phyloP scores from a whole-genome alignment of 1,140 invertebrate genomes.

The Mactra quadrangularis region DNA sequence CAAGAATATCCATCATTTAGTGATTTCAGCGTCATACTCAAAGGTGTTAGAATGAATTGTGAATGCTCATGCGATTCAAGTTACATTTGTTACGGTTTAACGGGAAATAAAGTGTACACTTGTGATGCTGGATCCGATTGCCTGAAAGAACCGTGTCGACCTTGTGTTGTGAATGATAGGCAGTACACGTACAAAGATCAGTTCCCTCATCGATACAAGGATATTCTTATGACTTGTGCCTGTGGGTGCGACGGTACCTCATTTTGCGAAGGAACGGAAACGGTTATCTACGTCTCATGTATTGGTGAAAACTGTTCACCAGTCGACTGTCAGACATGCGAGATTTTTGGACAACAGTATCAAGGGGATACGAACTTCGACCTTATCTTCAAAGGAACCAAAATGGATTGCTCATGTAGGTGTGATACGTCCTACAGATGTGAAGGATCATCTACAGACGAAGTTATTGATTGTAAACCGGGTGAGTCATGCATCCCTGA shows the following conservation, averaged over 20 bases:
- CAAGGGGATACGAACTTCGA: constrained; percentile 26
- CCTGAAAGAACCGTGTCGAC: constrained; percentile 3
- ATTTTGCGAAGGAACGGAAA: constrained; percentile 29
- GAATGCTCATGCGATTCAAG: constrained; percentile 45
- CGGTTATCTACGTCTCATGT: constrained; percentile 41
- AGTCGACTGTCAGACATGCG: constrained; percentile 28
- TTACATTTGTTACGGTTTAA: constrained; percentile 23
- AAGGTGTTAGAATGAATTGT: constrained; percentile 40
- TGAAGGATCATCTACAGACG: not conserved
- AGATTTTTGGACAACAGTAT: constrained; percentile 46
- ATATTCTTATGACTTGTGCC: constrained; percentile 48
- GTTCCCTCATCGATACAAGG: constrained; percentile 32
- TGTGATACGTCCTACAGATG: constrained; percentile 50
- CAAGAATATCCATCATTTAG: constrained; percentile 16
- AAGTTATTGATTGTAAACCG: constrained; percentile 11
- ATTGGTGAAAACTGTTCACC: constrained; percentile 26
- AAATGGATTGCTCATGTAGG: constrained; percentile 34
- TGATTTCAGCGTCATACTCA: constrained; percentile 16
- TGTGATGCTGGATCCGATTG: constrained; percentile 22
- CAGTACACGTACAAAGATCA: not conserved
- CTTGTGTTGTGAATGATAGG: constrained; percentile 24
- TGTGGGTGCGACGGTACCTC: constrained; percentile 55
- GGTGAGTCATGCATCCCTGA: constrained; percentile 3
- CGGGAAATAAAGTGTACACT: not conserved
- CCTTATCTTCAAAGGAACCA: constrained; percentile 35